Evolutionary conservation across 2,888 invertebrate genomes (phyloP).

Genomic region (Eupithecia tripunctaria): DNA sequence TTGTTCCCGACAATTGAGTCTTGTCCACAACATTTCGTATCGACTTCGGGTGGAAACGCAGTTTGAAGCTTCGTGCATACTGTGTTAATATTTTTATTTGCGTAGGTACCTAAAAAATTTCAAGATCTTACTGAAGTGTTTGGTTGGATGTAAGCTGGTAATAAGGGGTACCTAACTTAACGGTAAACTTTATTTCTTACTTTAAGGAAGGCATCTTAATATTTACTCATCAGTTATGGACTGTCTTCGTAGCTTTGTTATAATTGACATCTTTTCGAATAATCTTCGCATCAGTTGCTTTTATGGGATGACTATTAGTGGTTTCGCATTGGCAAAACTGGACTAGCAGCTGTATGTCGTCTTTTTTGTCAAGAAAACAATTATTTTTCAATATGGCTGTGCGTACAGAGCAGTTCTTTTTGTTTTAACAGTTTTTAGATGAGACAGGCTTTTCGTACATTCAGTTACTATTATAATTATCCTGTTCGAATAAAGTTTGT

Average conservation of each 20-base stretch:
- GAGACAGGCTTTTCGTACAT: background rate
- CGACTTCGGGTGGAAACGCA: constrained; percentile 52
- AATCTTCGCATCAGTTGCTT: too few species aligned
- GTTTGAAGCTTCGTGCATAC: constrained; percentile 1
- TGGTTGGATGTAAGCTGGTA: background rate
- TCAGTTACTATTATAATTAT: background rate
- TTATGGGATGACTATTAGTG: too few species aligned
- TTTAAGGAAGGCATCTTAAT: background rate
- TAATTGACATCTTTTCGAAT: too few species aligned
- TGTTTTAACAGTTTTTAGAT: background rate
- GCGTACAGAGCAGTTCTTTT: background rate
- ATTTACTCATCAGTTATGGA: background rate
- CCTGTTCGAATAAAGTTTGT: too few species aligned
- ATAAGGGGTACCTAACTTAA: too few species aligned
- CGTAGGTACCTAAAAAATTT: background rate
- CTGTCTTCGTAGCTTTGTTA: too few species aligned
- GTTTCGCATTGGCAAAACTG: too few species aligned
- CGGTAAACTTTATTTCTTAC: too few species aligned
- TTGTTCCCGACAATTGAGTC: background rate
- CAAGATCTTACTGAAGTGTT: background rate
- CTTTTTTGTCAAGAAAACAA: background rate
- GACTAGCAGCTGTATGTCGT: background rate
- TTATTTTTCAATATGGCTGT: background rate
- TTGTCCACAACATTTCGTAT: constrained; percentile 31
- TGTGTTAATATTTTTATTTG: background rate